These are phyloP conservation scores for Pristionchus pacificus DNA, from an alignment of 1,140 invertebrate species.

Conservation along the genomic window DNA sequence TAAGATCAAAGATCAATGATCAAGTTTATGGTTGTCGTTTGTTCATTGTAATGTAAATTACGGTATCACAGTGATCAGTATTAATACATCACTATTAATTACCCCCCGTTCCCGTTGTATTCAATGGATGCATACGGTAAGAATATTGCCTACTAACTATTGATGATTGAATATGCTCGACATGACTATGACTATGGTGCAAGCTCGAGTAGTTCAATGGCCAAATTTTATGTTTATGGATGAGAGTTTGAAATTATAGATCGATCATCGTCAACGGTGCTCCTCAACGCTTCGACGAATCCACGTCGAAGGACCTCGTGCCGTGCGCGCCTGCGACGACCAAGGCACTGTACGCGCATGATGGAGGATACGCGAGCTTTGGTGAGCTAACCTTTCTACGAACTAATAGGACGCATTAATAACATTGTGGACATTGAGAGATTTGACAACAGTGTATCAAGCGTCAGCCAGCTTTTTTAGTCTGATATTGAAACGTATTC, in stretches of 20 bases:
- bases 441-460: slow-evolving; percentile 2
- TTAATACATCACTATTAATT: not conserved
- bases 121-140: not conserved
- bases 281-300: not conserved
- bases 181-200: slow-evolving; percentile 1
- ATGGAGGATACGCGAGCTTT: slow-evolving; percentile 33
- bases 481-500: not conserved
- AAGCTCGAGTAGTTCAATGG: no score
- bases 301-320: slow-evolving; percentile 25
- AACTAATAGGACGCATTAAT: slow-evolving; percentile 10
- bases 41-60: no score
- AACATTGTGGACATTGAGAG: not conserved
- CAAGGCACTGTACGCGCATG: slow-evolving; percentile 42
- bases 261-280: not conserved
- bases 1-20: slow-evolving; percentile 45
- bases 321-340: slow-evolving; percentile 30
- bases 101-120: not conserved
- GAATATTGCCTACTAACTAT: slow-evolving; percentile 25
- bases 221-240: no score
- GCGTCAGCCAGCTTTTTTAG: not conserved
- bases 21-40: no score
- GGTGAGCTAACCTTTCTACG: slow-evolving; percentile 10
- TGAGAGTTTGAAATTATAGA: no score
- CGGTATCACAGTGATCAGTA: not conserved
- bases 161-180: slow-evolving; percentile 31